These are phyloP conservation scores for Drosophila macrospina DNA, from an alignment of 2,888 invertebrate species.

Conservation along the genomic window DNA sequence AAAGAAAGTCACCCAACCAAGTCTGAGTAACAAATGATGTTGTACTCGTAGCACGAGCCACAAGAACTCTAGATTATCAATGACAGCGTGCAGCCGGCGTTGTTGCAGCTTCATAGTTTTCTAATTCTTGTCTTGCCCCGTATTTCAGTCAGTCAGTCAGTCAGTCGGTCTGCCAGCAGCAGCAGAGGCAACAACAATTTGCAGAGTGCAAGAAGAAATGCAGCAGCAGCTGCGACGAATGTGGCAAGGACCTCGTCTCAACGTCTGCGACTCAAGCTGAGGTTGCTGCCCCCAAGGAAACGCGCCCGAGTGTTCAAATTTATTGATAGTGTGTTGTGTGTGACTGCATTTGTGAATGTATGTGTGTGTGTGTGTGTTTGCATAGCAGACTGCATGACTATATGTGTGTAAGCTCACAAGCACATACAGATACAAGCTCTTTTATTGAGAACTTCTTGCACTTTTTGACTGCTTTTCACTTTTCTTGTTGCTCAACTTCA, in stretches of 20 bases:
- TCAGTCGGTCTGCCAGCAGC: conserved; percentile 13
- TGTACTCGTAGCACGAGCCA: conserved; percentile 58
- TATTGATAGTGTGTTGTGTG: conserved; percentile 43
- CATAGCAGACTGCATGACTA: conserved; percentile 8
- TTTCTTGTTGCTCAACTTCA: conserved; percentile 54
- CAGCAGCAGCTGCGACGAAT: conserved; percentile 58
- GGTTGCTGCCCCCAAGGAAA: conserved; percentile 61
- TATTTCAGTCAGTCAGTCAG: conserved; percentile 13
- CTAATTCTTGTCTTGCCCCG: conserved; percentile 38
- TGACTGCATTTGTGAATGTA: conserved; percentile 13
- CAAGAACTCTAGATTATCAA: conserved; percentile 70
- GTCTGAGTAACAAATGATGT: conserved; percentile 57
- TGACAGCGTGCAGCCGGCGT: conserved; percentile 76
- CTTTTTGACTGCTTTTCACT: conserved; percentile 69
- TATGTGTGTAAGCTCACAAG: conserved; percentile 25
- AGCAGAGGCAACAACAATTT: conserved; percentile 46
- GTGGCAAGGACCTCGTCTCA: conserved; percentile 29
- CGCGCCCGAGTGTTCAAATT: conserved; percentile 52
- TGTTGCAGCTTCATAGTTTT: conserved; percentile 75
- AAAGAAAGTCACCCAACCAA: conserved; percentile 45
- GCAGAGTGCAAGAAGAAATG: conserved; percentile 53
- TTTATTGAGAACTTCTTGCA: conserved; percentile 58
- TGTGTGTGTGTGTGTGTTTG: conserved; percentile 24
- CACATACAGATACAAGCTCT: conserved; percentile 19
- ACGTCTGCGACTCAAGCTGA: conserved; percentile 38